phyloP scores from a whole-genome alignment of 2,113 vertebrate genomes.

The Oreochromis spilurus region DNA sequence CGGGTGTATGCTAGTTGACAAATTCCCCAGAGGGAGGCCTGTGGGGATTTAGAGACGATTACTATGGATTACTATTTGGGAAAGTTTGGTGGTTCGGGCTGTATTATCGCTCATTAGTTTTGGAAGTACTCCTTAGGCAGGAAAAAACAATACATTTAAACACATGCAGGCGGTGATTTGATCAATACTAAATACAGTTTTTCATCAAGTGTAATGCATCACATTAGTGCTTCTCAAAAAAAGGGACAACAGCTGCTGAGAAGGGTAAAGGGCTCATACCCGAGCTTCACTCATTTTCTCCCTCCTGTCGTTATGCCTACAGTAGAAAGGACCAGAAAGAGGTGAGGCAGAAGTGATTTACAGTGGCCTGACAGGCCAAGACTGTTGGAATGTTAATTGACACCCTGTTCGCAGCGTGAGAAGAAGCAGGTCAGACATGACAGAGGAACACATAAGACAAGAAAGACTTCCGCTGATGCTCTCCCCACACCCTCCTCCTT shows the following conservation, averaged over 20 bases:
- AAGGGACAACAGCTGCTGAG: background rate
- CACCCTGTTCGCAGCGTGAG: slow-evolving; percentile 44
- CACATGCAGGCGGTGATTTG: background rate
- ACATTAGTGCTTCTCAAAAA: background rate
- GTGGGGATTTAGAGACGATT: slow-evolving; percentile 20
- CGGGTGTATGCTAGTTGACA: background rate
- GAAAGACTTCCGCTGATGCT: background rate
- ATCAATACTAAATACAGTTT: background rate
- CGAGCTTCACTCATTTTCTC: slow-evolving; percentile 1
- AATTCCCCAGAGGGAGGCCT: slow-evolving; percentile 37
- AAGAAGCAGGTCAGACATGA: slow-evolving; percentile 43
- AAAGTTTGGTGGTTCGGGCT: slow-evolving; percentile 37
- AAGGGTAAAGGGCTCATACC: background rate
- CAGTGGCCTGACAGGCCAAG: slow-evolving; percentile 49
- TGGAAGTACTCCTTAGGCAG: background rate
- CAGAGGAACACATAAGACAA: slow-evolving; percentile 2
- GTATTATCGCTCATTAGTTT: slow-evolving; percentile 28
- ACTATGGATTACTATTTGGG: slow-evolving; percentile 38
- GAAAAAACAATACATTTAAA: background rate
- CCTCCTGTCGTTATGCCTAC: slow-evolving; percentile 33
- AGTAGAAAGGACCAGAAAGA: slow-evolving; percentile 43
- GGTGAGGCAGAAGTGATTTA: slow-evolving; percentile 63
- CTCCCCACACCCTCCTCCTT: background rate
- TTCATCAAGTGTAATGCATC: background rate
- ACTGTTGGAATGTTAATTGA: slow-evolving; percentile 70